Evolutionary conservation across 2,113 vertebrate species (phyloP).

Genomic region (Oncorhynchus keta): DNA sequence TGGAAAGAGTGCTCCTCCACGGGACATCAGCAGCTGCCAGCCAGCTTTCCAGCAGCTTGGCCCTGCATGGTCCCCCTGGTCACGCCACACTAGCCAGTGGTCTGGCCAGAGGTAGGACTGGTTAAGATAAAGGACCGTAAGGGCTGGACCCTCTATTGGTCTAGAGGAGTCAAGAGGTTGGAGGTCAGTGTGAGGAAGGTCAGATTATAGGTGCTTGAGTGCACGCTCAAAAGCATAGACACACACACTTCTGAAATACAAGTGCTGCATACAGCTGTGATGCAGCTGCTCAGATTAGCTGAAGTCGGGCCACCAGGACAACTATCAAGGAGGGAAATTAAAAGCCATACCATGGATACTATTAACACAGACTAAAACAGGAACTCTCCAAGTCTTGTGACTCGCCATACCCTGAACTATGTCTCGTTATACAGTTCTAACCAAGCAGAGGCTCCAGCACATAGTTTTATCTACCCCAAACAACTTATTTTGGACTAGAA

Average conservation of each 20-base stretch:
- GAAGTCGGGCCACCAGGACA: neutral
- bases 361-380: neutral
- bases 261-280: conserved; percentile 28
- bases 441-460: too few relatives aligned
- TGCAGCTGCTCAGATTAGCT: neutral
- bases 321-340: neutral
- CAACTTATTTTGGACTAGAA: neutral
- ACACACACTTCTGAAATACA: conserved; percentile 14
- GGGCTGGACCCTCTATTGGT: conserved; percentile 51
- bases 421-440: too few relatives aligned
- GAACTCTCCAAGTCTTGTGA: too few relatives aligned
- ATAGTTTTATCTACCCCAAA: neutral
- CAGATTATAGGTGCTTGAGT: conserved; percentile 17
- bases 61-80: conserved; percentile 1
- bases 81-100: conserved; percentile 66
- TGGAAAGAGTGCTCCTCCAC: conserved; percentile 85
- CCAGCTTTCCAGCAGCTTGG: conserved; percentile 95
- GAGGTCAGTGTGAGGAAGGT: conserved; percentile 55
- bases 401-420: too few relatives aligned
- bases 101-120: conserved; percentile 47
- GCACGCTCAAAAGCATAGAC: neutral
- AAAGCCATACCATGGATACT: neutral
- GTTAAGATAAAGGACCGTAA: conserved; percentile 49
- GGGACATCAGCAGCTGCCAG: conserved; percentile 94
- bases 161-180: conserved; percentile 37